phyloP scores from a whole-genome alignment of 2,113 vertebrate genomes.

The Eulacestoma nigropectus region DNA sequence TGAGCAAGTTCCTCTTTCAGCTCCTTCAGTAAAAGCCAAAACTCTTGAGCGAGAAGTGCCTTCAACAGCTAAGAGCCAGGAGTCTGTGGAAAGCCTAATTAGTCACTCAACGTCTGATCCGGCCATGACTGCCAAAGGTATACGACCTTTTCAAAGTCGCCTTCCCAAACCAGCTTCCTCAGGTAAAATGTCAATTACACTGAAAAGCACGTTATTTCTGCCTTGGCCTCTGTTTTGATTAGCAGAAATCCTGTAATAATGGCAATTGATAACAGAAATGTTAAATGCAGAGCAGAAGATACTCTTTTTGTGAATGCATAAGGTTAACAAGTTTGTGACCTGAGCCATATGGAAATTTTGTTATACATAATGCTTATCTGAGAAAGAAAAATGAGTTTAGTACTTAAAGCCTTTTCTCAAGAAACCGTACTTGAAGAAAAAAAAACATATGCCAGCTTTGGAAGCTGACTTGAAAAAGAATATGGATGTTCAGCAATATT shows the following conservation, averaged over 20 bases:
- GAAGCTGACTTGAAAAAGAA: constrained; percentile 5
- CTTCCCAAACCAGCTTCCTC: constrained; percentile 77
- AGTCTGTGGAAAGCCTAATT: constrained; percentile 55
- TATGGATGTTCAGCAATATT: not conserved
- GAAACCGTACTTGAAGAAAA: not conserved
- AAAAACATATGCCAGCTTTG: not conserved
- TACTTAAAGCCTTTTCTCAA: not conserved
- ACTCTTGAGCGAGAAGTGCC: constrained; percentile 83
- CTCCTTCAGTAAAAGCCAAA: constrained; percentile 70
- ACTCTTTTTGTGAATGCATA: not conserved
- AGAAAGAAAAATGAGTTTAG: not conserved
- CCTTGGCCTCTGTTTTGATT: constrained; percentile 24
- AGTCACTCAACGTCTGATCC: constrained; percentile 82
- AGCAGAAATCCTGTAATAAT: constrained; percentile 8
- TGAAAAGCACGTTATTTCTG: constrained; percentile 18
- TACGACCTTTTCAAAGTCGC: constrained; percentile 69
- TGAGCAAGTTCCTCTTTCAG: constrained; percentile 43
- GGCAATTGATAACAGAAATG: constrained; percentile 17
- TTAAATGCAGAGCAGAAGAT: constrained; percentile 32
- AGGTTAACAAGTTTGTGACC: constrained; percentile 48
- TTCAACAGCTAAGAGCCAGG: constrained; percentile 69
- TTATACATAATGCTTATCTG: constrained; percentile 6
- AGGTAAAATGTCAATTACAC: constrained; percentile 74
- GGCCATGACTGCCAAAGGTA: constrained; percentile 62
- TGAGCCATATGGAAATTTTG: constrained; percentile 2